Percentiles rank a stretch among this genome's conserved stretches.
These are phyloP conservation scores for Drosophila suzukii DNA, from an alignment of 1,140 invertebrate species.

Conservation along the genomic window DNA sequence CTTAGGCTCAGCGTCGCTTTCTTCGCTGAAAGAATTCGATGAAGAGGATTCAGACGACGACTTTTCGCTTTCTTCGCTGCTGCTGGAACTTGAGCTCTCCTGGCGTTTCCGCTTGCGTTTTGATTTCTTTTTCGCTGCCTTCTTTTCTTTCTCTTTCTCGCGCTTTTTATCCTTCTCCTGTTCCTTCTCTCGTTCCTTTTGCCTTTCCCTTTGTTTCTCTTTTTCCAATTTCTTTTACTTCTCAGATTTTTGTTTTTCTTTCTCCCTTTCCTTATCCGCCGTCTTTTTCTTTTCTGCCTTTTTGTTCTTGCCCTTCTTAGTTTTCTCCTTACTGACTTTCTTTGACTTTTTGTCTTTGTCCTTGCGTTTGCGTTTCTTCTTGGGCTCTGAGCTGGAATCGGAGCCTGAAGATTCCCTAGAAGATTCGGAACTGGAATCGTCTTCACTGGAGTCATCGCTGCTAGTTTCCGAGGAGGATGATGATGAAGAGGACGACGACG, in stretches of 20 bases:
- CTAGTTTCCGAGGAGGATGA: constrained; percentile 26
- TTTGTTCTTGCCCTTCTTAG: constrained; percentile 42
- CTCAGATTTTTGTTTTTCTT: constrained; percentile 5
- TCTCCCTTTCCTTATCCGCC: constrained; percentile 47
- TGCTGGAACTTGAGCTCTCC: constrained; percentile 56
- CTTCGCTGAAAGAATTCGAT: constrained; percentile 34
- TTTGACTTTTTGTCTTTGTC: constrained; percentile 52
- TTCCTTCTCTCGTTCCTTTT: constrained; percentile 18
- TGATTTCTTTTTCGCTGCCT: constrained; percentile 41
- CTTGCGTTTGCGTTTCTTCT: constrained; percentile 52
- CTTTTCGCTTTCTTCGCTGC: constrained; percentile 37
- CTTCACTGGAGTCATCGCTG: constrained; percentile 38
- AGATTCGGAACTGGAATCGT: constrained; percentile 24
- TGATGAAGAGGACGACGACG: constrained; percentile 31
- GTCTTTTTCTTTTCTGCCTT: constrained; percentile 35
- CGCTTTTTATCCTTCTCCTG: constrained; percentile 22
- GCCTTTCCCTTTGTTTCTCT: constrained; percentile 28
- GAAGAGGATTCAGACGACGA: constrained; percentile 24
- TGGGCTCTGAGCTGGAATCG: constrained; percentile 23
- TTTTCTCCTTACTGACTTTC: constrained; percentile 32
- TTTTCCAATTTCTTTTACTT: constrained; percentile 18
- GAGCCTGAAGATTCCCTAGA: constrained; percentile 44
- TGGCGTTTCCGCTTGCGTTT: constrained; percentile 47
- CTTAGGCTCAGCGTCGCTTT: constrained; percentile 43
- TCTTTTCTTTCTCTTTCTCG: constrained; percentile 12